Percentiles rank a stretch among this genome's conserved stretches.
Conservation (phyloP, 2,797 vertebrate species). For the Sorex maritimensis region DNA sequence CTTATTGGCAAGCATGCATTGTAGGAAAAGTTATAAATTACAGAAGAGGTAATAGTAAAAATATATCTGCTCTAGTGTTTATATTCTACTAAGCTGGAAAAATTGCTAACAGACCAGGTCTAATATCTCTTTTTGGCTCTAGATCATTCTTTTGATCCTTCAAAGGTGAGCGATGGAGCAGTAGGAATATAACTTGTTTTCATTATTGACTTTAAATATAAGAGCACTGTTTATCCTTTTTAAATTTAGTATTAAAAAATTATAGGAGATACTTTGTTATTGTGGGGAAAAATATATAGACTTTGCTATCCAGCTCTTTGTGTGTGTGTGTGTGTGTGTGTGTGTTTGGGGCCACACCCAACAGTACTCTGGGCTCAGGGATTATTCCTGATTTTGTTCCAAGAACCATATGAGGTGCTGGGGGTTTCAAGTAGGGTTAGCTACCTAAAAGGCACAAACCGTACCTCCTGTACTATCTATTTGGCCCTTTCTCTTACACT, state of each 20-base stretch:
- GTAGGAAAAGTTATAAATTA: slow-evolving; percentile 39
- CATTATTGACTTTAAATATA: not conserved
- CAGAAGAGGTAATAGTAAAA: slow-evolving; percentile 51
- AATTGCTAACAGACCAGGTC: not conserved
- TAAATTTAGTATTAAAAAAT: not conserved
- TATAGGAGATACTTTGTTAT: not conserved
- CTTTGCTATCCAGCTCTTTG: slow-evolving; percentile 14
- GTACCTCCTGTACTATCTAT: too few species aligned
- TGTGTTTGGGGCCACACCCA: not conserved
- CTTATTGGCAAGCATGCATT: slow-evolving; percentile 3
- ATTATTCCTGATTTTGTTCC: too few species aligned
- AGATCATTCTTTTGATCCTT: not conserved
- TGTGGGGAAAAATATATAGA: not conserved
- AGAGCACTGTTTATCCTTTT: not conserved
- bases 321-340: too few species aligned
- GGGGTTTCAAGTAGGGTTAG: too few species aligned
- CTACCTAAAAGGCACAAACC: too few species aligned
- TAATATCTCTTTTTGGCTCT: not conserved
- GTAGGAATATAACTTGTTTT: not conserved
- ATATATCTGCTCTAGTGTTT: not conserved
- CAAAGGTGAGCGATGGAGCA: not conserved
- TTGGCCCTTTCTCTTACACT: not conserved
- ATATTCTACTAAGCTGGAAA: slow-evolving; percentile 16
- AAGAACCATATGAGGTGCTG: too few species aligned
- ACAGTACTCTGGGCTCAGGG: not conserved